A percentile compares a stretch with the other conserved stretches of the same genome.
phyloP scores from a whole-genome alignment of 2,113 vertebrate genomes.

The Balaeniceps rex region DNA sequence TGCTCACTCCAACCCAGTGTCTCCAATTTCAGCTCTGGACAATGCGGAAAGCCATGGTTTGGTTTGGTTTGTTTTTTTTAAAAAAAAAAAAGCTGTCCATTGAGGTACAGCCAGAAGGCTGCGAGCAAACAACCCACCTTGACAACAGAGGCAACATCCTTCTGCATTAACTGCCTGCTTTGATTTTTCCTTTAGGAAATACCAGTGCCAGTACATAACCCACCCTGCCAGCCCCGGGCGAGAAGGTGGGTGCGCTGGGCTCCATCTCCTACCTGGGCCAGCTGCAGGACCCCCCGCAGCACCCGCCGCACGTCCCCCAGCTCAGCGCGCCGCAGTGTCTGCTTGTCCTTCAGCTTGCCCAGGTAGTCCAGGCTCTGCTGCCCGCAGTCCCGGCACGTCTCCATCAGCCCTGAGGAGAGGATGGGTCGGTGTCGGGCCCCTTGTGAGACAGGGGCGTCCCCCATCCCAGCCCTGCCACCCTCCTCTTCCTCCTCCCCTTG shows the following conservation, averaged over 20 bases:
- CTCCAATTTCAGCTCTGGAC: background rate
- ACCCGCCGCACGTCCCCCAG: slow-evolving; percentile 65
- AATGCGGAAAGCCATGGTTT: background rate
- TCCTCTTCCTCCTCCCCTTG: background rate
- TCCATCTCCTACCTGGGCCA: slow-evolving; percentile 82
- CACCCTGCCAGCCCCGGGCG: fast-evolving
- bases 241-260: background rate
- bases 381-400: slow-evolving; percentile 86
- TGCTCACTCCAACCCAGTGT: background rate
- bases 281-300: slow-evolving; percentile 78
- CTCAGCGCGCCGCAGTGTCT: slow-evolving; percentile 72
- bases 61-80: no score
- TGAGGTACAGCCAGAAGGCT: background rate
- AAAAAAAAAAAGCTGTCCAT: background rate
- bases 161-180: background rate
- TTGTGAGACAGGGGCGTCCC: fast-evolving
- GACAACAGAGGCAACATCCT: fast-evolving
- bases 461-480: background rate
- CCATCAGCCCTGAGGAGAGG: slow-evolving; percentile 75
- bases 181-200: background rate
- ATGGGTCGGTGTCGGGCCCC: background rate
- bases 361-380: slow-evolving; percentile 78
- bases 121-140: background rate
- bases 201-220: no score
- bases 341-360: slow-evolving; percentile 79